These are phyloP conservation scores for Nomada fabriciana DNA, from an alignment of 2,888 invertebrate genomes.

Conservation along the genomic window DNA sequence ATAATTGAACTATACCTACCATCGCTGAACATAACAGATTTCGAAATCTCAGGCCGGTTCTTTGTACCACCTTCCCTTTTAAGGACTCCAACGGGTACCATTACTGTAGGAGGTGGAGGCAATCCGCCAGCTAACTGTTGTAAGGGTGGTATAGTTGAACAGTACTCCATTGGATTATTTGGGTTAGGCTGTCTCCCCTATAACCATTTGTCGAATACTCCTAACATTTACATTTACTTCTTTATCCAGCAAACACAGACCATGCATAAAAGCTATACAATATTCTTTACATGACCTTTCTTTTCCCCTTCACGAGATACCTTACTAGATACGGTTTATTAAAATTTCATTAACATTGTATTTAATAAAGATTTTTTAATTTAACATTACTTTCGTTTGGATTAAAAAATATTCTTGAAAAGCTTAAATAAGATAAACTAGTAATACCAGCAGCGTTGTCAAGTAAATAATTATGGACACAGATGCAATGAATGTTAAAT, in stretches of 20 bases:
- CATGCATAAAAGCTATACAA: not conserved
- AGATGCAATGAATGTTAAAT: constrained; percentile 3
- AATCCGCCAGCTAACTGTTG: constrained; percentile 88
- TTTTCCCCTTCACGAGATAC: not conserved
- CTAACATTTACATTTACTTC: constrained; percentile 74
- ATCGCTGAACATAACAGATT: constrained; percentile 94
- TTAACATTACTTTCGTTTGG: not conserved
- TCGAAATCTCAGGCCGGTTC: constrained; percentile 86
- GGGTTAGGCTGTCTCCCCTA: constrained; percentile 89
- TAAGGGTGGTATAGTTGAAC: constrained; percentile 92
- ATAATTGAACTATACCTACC: constrained; percentile 84
- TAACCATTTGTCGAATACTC: constrained; percentile 84
- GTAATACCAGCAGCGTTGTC: not conserved
- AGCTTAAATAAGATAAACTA: not conserved
- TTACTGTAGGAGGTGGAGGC: constrained; percentile 88
- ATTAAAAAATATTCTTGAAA: constrained; percentile 1
- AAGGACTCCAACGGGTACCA: constrained; percentile 93
- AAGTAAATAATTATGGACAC: not conserved
- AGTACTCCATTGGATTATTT: constrained; percentile 95
- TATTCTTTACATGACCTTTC: not conserved
- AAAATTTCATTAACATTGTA: not conserved
- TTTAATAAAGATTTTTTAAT: not conserved
- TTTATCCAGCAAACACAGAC: constrained; percentile 65
- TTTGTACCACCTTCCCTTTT: constrained; percentile 88
- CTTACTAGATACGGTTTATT: not conserved